Evolutionary conservation across 2,888 invertebrate species (phyloP), one percentile per base, ranked within the genome.

Genomic region (Nycteola revayana): DNA sequence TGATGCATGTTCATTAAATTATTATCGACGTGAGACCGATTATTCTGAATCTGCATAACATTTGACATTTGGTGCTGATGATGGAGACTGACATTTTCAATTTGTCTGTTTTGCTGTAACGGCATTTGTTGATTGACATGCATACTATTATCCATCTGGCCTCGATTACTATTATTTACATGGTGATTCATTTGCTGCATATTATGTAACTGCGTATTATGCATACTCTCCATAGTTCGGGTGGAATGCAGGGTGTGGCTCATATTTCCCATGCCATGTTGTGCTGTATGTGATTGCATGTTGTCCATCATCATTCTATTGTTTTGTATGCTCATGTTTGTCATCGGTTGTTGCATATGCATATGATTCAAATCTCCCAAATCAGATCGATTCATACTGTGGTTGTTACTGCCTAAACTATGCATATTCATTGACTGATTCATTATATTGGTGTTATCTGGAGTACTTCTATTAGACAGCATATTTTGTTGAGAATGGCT

Each of bases 111-210:
- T 55, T 81, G 83, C 57, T 79, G 84, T 66, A 86, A 72, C 1
- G 77, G 55, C 67, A 87, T 73, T 61, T 83, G 86, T 51, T 84
- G 85, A 53, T 79, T 85, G 7, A 78, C 69, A 55, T 87, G 87
- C 74, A 87, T 79, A 35, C 70, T 82, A 41, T 66, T 80, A 10
- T 87, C 87, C 35, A 87, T 74, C 43, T 82, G 81, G 17, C 75
- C 64, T 29, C 86, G 57, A 21, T 60, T 69, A 28, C 61, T 75
- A 36, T 68, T 80, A 40, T 60, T 76, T 44, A 83, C 70, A 38
- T 87, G 87, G 47, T 85, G 86, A 60, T 75, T 81, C 63, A 85
- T 79, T 56, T 85, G 86, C 38, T 83, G 85, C 76, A 87, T 81
- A 36, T 71, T 75, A 57, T 87, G 88, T 39, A 85, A 58, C 52